A percentile compares a stretch with the other conserved stretches of the same genome.
phyloP scores from a whole-genome alignment of 2,113 vertebrate species.

The Peucedramus taeniatus region DNA sequence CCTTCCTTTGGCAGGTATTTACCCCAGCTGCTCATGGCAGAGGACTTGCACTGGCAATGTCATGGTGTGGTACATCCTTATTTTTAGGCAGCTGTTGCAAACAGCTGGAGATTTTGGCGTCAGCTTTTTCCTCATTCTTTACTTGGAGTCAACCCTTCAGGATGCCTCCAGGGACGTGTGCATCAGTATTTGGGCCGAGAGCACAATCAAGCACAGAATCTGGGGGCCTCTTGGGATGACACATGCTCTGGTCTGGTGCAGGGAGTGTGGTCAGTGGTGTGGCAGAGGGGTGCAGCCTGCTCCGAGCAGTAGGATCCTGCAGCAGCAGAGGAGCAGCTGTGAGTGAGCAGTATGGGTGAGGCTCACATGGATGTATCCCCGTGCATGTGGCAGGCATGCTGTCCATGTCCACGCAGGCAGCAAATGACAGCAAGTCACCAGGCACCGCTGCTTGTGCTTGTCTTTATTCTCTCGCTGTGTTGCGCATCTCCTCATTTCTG shows the following conservation, averaged over 20 bases:
- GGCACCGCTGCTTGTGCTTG: not conserved
- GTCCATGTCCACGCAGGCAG: not conserved
- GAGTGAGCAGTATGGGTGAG: not conserved
- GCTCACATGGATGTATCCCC: not conserved
- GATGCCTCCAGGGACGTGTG: not conserved
- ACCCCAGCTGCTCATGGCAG: not conserved
- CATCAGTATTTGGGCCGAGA: not conserved
- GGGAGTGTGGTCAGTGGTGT: not conserved
- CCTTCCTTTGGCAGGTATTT: not conserved
- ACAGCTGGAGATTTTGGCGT: not conserved
- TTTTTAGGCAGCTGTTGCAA: not conserved
- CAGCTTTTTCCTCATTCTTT: not conserved
- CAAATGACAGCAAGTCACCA: not conserved
- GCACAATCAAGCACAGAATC: not conserved
- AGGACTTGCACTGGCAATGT: not conserved
- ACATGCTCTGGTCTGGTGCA: not conserved
- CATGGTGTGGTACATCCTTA: accelerated
- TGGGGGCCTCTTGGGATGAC: not conserved
- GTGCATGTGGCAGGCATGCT: not conserved
- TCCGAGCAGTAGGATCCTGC: not conserved
- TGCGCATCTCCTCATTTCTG: not conserved
- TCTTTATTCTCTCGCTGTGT: not conserved
- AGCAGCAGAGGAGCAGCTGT: not conserved
- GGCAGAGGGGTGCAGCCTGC: not conserved
- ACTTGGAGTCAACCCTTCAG: not conserved